These are phyloP conservation scores for Chamaetylas fuelleborni DNA, from an alignment of 2,113 vertebrate species.

Conservation along the genomic window DNA sequence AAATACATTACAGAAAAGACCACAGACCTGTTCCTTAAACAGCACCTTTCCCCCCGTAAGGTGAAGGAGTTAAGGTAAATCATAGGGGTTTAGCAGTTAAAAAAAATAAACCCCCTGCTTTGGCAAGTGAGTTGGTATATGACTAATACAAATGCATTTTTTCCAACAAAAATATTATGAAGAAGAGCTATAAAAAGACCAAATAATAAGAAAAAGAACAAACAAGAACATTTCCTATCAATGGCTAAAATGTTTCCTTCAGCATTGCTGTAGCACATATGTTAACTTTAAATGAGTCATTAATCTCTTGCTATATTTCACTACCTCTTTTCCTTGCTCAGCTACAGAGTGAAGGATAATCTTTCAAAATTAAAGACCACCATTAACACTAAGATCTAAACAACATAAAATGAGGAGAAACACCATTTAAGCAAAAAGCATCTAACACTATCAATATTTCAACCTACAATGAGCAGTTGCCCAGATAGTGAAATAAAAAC, in stretches of 20 bases:
- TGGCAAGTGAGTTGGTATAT: not conserved
- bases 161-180: not conserved
- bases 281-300: not conserved
- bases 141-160: not conserved
- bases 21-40: not conserved
- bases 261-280: not conserved
- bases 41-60: fast-evolving
- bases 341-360: not conserved
- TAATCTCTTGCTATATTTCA: not conserved
- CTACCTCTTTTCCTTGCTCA: not conserved
- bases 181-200: not conserved
- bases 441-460: not conserved
- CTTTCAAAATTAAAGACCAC: not conserved
- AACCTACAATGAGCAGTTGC: not conserved
- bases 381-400: not conserved
- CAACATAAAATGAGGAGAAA: not conserved
- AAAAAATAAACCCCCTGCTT: not conserved
- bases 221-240: not conserved
- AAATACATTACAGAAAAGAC: not conserved
- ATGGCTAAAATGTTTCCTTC: not conserved
- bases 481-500: not conserved
- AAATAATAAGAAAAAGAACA: not conserved
- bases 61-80: not conserved
- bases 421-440: not conserved
- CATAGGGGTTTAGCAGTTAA: not conserved